phyloP scores from a whole-genome alignment of 2,797 vertebrate genomes.

The Falco rusticolus region DNA sequence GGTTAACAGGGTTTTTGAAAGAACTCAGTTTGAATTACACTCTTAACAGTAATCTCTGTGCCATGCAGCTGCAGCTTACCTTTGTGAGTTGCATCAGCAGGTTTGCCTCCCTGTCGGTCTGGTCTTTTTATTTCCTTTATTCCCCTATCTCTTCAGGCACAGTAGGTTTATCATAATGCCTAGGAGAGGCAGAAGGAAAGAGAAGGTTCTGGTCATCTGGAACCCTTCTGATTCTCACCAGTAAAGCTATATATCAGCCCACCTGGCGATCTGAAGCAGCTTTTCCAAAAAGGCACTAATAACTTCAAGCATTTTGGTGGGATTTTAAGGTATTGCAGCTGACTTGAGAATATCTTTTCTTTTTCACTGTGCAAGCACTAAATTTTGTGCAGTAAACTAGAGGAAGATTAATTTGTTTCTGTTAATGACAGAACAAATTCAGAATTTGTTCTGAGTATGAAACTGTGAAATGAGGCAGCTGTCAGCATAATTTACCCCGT shows the following conservation, averaged over 20 bases:
- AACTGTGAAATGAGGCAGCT: conserved; percentile 29
- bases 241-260: conserved; percentile 25
- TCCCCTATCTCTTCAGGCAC: neutral
- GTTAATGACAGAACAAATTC: conserved; percentile 39
- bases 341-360: neutral
- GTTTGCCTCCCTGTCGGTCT: neutral
- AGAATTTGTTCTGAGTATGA: conserved; percentile 19
- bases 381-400: conserved; percentile 18
- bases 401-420: conserved; percentile 39
- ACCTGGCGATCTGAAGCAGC: neutral
- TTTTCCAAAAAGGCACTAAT: conserved; percentile 38
- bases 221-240: conserved; percentile 45
- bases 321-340: conserved; percentile 43
- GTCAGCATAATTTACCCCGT: neutral
- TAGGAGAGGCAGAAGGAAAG: neutral
- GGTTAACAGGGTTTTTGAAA: conserved; percentile 4
- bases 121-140: neutral
- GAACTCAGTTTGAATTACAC: neutral
- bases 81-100: neutral
- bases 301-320: conserved; percentile 11
- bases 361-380: conserved; percentile 8
- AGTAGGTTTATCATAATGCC: conserved; percentile 11
- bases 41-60: neutral
- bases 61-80: neutral
- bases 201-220: conserved; percentile 7